Evolutionary conservation across 2,113 vertebrate genomes (phyloP), one percentile per base, ranked within the genome.

Genomic region (human (Homo sapiens)): DNA sequence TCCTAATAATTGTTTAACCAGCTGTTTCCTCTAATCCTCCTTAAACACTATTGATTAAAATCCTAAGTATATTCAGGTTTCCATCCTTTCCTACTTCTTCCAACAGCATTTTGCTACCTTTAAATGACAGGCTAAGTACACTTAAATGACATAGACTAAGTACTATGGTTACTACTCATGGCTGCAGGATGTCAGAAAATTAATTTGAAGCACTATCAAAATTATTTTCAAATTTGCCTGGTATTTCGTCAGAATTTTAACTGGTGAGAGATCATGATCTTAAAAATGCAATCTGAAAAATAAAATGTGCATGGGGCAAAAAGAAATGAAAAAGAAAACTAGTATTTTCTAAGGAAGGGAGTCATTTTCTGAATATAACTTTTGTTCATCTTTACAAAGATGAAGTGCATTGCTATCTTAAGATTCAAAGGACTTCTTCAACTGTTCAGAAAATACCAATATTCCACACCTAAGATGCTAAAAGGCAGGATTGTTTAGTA

Each of bases 1-100:
- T 97, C 97, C 98, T 98, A 99, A 98, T 99, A 99, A 99, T 99
- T 99, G 98, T 99, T 99, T 99, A 99, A 99, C 98, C 99, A 99
- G 98, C 98, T 99, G 99, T 98, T 99, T 99, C 98, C 98, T 98
- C 98, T 99, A 98, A 98, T 98, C 97, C 97, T 98, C 95, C 97
- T 98, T 98, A 98, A 98, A 98, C 97, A 98, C 93, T 97, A 97
- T 97, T 98, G 98, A 99, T 99, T 98, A 98, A 98, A 98, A 98
- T 98, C 95, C 97, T 97, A 95, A 98, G 96, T 95, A 98, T 97
- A 97, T 97, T 97, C 98, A 98, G 97, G 30, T 76, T 75, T 93
- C 59, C 68, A 59, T 64, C 57, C 48, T 78, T 89, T 38, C 59
- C 79, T 86, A 85, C 97, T 98, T 92, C 25, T 38, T 97, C 95